Base-by-base conservation (phyloP, 2,888 invertebrate genomes). In the Heteromyza rotundicornis region DNA sequence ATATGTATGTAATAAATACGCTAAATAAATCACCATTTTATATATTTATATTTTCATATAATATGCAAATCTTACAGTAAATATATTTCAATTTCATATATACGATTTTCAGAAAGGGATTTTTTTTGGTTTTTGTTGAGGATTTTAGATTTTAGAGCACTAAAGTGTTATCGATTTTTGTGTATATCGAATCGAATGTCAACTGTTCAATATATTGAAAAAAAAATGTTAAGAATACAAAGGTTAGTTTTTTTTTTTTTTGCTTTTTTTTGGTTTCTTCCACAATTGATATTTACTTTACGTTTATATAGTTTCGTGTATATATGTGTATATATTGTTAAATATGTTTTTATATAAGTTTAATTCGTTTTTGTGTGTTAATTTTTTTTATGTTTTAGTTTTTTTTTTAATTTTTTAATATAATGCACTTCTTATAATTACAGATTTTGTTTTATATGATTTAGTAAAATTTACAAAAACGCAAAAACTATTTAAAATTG, bases 381-480 rank as follows among this genome's bases (percentile, higher is more conserved):
- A 40, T 3, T 40, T 40, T 7, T 53, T 54, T 54, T 14, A 40
- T 44, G 20, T 52, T 59, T 59, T 63, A 52, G 20, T 51, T 56
- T 59, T 36, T 57, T 54, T 52, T 60, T 53, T 22, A 59, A 53
- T 16, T 62, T 55, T 69, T 57, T 70, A 35, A 74, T 73, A 75
- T 74, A 74, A 74, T 74, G 74, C 74, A 74, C 76, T 74, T 73
- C 40, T n/a, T 17, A 47, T 14, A 20, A 19, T 47, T 47, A 47
- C 47, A 47, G 14, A 10, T 40, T 40, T 3, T 40, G 5, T 40
- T 40, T 10, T 40, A 10, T 40, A n/a, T 40, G 40, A 10, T 40
- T 40, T 12, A n/a, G n/a, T n/a, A n/a, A n/a, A 32, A 32, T 32
- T 40, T 40, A 40, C 40, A 40, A n/a, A 27, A 40, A 40, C 40